phyloP scores from a whole-genome alignment of 2,797 vertebrate genomes.

The Oreochromis mossambicus region DNA sequence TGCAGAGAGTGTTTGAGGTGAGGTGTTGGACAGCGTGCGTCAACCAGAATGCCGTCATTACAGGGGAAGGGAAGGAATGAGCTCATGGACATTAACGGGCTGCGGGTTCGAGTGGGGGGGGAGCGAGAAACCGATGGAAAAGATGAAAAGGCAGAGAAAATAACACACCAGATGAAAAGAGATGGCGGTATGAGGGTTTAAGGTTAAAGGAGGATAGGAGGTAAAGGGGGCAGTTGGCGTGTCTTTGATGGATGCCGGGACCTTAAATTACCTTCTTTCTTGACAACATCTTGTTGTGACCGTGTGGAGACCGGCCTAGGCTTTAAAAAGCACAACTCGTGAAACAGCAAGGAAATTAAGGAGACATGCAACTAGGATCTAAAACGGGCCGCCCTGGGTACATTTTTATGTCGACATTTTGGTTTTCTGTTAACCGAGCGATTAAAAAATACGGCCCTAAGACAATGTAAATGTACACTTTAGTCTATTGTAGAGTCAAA shows the following conservation, averaged over 20 bases:
- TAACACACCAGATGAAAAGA: constrained; percentile 66
- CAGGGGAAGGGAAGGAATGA: constrained; percentile 72
- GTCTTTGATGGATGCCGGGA: constrained; percentile 54
- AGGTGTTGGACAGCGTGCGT: constrained; percentile 61
- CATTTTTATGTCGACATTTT: neutral
- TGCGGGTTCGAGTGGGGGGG: constrained; percentile 57
- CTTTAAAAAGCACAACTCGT: neutral
- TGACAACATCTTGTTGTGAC: constrained; percentile 14
- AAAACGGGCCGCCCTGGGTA: neutral
- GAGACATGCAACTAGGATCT: neutral
- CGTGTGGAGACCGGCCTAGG: neutral
- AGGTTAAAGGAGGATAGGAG: constrained; percentile 52
- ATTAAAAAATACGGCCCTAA: neutral
- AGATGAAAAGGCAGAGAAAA: constrained; percentile 71
- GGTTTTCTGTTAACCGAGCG: neutral
- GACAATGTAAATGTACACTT: neutral
- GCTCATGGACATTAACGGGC: constrained; percentile 70
- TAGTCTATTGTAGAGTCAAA: neutral
- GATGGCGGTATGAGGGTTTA: constrained; percentile 55
- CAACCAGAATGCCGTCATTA: constrained; percentile 65
- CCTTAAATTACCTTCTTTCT: constrained; percentile 45
- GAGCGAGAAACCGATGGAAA: constrained; percentile 63
- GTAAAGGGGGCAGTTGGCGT: constrained; percentile 52
- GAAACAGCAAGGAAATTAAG: neutral
- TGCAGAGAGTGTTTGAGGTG: constrained; percentile 51